Conservation (phyloP, 2,113 vertebrate species). For the Pomatostomus ruficeps region DNA sequence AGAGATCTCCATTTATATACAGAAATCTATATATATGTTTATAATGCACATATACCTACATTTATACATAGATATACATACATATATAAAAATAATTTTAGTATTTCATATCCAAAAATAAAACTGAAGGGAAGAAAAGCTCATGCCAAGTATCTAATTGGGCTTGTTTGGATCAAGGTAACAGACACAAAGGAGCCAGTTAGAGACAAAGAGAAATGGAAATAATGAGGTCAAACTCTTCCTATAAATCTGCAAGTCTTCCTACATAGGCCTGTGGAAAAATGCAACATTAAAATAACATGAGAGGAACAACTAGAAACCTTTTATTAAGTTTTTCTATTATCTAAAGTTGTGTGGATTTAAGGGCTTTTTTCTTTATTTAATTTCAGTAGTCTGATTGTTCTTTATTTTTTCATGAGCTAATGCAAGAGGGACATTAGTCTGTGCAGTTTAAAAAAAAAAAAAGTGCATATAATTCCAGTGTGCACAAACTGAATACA, state of each 20-base stretch:
- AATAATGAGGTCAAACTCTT: neutral
- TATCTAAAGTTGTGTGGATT: neutral
- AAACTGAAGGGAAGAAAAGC: neutral
- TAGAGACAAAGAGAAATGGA: neutral
- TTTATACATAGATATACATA: neutral
- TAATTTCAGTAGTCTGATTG: neutral
- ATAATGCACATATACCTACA: neutral
- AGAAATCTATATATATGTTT: neutral
- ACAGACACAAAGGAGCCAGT: neutral
- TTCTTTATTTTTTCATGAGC: neutral
- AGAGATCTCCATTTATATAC: neutral
- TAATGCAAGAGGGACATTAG: neutral
- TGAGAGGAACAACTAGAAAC: neutral
- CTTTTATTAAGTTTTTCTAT: neutral
- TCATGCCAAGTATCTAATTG: neutral
- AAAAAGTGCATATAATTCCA: constrained; percentile 1
- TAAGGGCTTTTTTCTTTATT: neutral
- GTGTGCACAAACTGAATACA: constrained; percentile 48
- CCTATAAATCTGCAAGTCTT: neutral
- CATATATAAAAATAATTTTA: neutral
- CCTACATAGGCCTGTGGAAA: neutral
- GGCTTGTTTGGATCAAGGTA: neutral
- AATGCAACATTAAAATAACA: neutral
- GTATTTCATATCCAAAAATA: neutral
- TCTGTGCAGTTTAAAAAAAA: neutral